These are phyloP conservation scores for Diorhabda carinulata DNA, from an alignment of 1,140 invertebrate species.

Conservation along the genomic window DNA sequence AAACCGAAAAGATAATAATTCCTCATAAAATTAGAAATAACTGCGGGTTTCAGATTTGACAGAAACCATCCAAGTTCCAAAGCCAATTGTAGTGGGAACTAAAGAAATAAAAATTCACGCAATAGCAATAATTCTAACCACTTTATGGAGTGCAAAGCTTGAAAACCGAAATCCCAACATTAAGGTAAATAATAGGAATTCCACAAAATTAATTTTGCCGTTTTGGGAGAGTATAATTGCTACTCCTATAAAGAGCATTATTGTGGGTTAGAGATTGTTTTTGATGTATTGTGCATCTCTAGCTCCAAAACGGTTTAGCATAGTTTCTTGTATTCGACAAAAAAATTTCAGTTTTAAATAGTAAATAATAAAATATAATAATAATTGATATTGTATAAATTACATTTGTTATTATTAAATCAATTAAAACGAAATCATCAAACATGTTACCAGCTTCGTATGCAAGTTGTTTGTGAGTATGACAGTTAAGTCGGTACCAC, in stretches of 20 bases:
- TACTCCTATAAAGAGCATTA: constrained; percentile 1
- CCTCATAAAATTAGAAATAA: background rate
- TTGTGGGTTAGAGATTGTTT: background rate
- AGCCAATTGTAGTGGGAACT: background rate
- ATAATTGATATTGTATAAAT: no score
- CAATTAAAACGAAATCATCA: no score
- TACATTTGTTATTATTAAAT: no score
- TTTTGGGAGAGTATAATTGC: constrained; percentile 11
- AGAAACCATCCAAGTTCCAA: background rate
- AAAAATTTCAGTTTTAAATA: no score
- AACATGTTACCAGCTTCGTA: no score
- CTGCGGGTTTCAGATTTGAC: background rate
- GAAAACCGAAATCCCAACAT: constrained; percentile 6
- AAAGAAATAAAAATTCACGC: constrained; percentile 5
- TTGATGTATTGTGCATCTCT: background rate
- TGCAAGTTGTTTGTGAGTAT: no score
- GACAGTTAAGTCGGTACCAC: no score
- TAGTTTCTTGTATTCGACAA: no score
- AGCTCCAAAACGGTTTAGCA: background rate
- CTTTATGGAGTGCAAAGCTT: constrained; percentile 6
- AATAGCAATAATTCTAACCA: background rate
- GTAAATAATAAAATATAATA: no score
- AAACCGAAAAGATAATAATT: no score
- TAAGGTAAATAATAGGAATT: constrained; percentile 12
- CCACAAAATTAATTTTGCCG: constrained; percentile 10